Conservation (phyloP, 2,797 vertebrate species). For the Antrozous pallidus region DNA sequence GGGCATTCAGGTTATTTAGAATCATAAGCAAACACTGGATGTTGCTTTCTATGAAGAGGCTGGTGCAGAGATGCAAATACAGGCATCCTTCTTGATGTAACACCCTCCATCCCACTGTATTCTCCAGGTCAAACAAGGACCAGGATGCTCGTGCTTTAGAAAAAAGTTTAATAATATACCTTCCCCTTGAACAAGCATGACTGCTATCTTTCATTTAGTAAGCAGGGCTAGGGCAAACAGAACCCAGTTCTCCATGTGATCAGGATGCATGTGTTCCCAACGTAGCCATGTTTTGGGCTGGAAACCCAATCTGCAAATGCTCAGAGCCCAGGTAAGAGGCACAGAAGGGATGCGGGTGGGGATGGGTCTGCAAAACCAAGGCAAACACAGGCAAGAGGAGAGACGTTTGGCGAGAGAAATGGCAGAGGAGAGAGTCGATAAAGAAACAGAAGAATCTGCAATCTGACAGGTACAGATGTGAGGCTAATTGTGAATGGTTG, state of each 20-base stretch:
- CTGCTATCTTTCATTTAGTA: background rate
- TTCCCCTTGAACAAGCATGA: background rate
- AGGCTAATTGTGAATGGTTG: background rate
- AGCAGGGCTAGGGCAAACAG: background rate
- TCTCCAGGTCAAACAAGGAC: slow-evolving; percentile 14
- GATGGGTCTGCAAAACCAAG: background rate
- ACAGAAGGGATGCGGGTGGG: background rate
- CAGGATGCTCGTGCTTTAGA: background rate
- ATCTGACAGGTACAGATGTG: too few species aligned
- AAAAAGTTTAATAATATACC: background rate
- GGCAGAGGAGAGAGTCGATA: background rate
- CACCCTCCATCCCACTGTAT: background rate
- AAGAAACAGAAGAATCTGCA: background rate
- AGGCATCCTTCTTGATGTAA: background rate
- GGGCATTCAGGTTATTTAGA: slow-evolving; percentile 64
- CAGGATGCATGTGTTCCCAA: background rate
- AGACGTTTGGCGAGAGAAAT: background rate
- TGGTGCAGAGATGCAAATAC: background rate
- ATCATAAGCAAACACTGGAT: background rate
- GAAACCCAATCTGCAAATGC: background rate
- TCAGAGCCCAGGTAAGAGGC: background rate
- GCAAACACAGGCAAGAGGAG: background rate
- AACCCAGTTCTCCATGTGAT: background rate
- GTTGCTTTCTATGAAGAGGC: slow-evolving; percentile 17
- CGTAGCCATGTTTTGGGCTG: background rate